Conservation (phyloP, 2,113 vertebrate species). For the Propithecus coquereli region DNA sequence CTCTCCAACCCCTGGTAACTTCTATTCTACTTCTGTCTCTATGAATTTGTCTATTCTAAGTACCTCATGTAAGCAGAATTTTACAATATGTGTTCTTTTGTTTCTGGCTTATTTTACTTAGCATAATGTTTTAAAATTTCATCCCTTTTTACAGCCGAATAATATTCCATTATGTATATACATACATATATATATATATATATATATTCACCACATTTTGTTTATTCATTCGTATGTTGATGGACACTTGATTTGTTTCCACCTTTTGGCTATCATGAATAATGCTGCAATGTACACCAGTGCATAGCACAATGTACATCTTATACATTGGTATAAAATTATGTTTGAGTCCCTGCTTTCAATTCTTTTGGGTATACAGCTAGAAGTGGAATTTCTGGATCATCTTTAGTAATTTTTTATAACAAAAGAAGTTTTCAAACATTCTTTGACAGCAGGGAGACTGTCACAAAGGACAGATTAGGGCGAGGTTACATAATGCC, state of each 20-base stretch:
- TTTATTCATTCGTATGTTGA: not conserved
- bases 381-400: not conserved
- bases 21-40: not conserved
- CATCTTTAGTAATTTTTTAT: not conserved
- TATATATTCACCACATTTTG: no score
- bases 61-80: not conserved
- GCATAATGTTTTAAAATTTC: not conserved
- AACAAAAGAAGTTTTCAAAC: not conserved
- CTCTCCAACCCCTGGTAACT: not conserved
- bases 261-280: no score
- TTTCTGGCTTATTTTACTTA: not conserved
- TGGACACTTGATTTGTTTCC: not conserved
- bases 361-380: not conserved
- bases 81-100: not conserved
- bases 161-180: no score
- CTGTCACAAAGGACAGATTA: not conserved
- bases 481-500: not conserved
- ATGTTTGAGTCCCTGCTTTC: not conserved
- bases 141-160: no score
- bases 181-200: no score
- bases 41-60: not conserved
- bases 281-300: not conserved
- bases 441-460: not conserved
- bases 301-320: no score
- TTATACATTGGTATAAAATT: no score